Evolutionary conservation across 1,140 invertebrate genomes (phyloP).

Genomic region (Zophobas atratus): DNA sequence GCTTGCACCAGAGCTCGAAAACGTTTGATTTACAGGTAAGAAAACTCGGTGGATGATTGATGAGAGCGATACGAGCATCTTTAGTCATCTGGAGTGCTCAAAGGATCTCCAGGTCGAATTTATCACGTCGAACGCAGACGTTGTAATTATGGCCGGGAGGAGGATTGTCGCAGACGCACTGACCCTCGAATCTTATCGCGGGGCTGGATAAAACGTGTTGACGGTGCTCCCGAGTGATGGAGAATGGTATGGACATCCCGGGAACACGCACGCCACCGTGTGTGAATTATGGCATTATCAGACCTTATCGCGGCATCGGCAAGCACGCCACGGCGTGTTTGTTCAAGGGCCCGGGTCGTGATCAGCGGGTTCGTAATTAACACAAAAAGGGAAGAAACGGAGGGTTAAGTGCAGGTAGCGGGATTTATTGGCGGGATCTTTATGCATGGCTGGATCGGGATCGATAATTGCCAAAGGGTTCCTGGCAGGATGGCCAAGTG

Average conservation of each 20-base stretch:
- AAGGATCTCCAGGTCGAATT: background rate
- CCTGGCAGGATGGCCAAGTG: no score
- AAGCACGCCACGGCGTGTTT: background rate
- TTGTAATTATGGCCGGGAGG: no score
- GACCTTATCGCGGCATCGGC: background rate
- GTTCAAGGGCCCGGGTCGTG: background rate
- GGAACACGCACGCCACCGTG: background rate
- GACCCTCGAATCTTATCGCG: background rate
- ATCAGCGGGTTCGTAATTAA: background rate
- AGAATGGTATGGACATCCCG: background rate
- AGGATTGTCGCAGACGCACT: no score
- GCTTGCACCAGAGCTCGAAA: slow-evolving; percentile 30
- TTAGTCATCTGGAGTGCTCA: no score
- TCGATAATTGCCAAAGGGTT: no score
- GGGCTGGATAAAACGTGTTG: slow-evolving; percentile 3
- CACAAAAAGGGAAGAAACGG: background rate
- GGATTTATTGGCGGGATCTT: no score
- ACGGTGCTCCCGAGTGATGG: background rate
- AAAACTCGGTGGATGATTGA: slow-evolving; percentile 31
- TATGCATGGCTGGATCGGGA: no score
- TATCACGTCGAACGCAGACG: background rate
- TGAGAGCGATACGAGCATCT: background rate
- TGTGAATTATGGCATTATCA: slow-evolving; percentile 15
- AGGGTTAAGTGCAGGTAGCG: no score
- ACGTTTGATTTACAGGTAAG: slow-evolving; percentile 38